These are phyloP conservation scores for Poecilobothrus nobilitatus DNA, from an alignment of 2,888 invertebrate genomes.

Conservation along the genomic window DNA sequence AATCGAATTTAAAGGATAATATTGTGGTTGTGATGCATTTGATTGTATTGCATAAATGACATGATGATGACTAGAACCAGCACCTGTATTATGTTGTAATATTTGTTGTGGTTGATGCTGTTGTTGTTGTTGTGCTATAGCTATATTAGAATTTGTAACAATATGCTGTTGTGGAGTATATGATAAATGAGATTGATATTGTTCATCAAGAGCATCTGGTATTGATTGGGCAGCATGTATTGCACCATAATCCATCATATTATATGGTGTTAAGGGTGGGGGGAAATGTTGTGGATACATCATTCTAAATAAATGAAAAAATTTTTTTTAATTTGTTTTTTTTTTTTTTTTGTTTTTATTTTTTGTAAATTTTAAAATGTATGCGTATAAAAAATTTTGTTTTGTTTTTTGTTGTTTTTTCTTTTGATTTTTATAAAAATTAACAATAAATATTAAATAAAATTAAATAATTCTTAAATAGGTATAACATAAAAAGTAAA, in stretches of 20 bases:
- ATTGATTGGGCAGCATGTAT: neutral
- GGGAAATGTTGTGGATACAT: constrained; percentile 1
- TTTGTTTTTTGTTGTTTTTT: too few species aligned
- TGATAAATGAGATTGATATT: constrained; percentile 29
- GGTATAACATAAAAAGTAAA: neutral
- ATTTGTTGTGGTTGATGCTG: constrained; percentile 30
- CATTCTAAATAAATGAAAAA: neutral
- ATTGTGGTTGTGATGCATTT: constrained; percentile 30
- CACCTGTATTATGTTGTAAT: constrained; percentile 31
- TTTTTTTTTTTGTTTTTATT: neutral
- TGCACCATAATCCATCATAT: neutral
- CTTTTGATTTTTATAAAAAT: neutral
- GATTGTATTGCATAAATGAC: constrained; percentile 33
- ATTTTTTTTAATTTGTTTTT: neutral
- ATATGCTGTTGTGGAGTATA: constrained; percentile 37
- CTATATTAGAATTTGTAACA: constrained; percentile 28
- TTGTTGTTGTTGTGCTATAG: constrained; percentile 28
- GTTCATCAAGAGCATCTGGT: neutral
- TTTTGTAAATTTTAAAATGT: too few species aligned
- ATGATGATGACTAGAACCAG: constrained; percentile 38
- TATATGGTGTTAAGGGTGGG: neutral
- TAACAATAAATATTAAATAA: neutral
- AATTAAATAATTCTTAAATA: neutral
- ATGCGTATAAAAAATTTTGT: too few species aligned
- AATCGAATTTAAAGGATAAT: constrained; percentile 28